phyloP scores from a whole-genome alignment of 2,797 vertebrate species.

The Kryptolebias ocellatus region DNA sequence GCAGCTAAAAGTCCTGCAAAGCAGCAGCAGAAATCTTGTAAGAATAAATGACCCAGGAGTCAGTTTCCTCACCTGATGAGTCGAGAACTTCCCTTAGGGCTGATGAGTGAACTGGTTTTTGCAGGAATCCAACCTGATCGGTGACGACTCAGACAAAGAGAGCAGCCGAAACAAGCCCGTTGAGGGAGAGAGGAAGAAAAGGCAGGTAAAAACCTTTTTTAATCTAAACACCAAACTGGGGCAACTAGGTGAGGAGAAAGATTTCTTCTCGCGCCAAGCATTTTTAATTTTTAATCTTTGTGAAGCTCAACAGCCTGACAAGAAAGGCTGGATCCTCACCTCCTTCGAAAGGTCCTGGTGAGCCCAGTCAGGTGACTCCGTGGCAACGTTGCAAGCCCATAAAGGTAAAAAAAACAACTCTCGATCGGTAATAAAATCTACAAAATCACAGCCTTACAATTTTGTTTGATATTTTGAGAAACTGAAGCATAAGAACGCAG shows the following conservation, averaged over 20 bases:
- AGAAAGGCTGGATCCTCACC: conserved; percentile 52
- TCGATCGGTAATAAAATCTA: background rate
- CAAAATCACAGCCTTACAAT: background rate
- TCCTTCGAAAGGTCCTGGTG: conserved; percentile 35
- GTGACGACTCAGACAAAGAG: conserved; percentile 40
- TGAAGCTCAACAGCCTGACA: conserved; percentile 42
- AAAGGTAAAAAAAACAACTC: conserved; percentile 45
- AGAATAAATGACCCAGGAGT: background rate
- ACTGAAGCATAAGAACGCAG: background rate
- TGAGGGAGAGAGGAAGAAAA: conserved; percentile 52
- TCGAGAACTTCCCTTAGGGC: background rate
- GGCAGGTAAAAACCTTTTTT: conserved; percentile 53
- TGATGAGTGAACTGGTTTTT: conserved; percentile 19
- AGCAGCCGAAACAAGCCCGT: conserved; percentile 41
- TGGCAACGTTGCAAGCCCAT: conserved; percentile 52
- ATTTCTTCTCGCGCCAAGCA: background rate
- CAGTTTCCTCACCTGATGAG: background rate
- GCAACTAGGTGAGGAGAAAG: background rate
- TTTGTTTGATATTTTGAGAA: background rate
- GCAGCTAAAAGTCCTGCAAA: conserved; percentile 39
- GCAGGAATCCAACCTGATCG: conserved; percentile 54
- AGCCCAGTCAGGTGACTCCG: conserved; percentile 58
- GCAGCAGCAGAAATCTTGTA: conserved; percentile 32
- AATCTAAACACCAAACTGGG: background rate
- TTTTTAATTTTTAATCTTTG: conserved; percentile 3